A percentile compares a stretch with the other conserved stretches of the same genome.
Conservation (phyloP, 1,140 invertebrate species). For the Ridgeia piscesae region DNA sequence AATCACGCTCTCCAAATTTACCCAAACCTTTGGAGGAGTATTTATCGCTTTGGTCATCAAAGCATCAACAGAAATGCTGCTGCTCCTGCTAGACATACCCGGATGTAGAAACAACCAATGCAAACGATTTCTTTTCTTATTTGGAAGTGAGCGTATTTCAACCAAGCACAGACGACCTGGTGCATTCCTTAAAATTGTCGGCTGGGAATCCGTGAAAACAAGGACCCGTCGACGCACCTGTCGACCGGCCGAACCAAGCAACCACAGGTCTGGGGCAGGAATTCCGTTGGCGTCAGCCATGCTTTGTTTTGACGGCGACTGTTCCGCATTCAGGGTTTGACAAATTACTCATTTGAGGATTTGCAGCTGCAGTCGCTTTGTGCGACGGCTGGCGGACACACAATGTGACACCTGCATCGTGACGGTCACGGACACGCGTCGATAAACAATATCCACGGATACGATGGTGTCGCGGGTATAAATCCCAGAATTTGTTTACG, state of each 20-base stretch:
- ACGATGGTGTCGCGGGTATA: neutral
- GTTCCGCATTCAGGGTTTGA: neutral
- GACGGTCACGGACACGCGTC: neutral
- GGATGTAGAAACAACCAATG: neutral
- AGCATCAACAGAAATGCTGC: neutral
- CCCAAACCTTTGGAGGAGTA: neutral
- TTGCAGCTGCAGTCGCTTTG: neutral
- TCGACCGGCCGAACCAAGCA: neutral
- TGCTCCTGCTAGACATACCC: neutral
- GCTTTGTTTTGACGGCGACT: neutral
- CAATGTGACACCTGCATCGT: neutral
- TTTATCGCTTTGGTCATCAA: neutral
- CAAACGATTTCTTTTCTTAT: neutral
- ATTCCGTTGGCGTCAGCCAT: neutral
- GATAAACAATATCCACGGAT: conserved; percentile 5
- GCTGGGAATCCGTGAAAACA: neutral
- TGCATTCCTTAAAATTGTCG: neutral
- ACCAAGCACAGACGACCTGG: neutral
- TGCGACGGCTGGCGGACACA: neutral
- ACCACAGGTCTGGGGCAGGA: neutral
- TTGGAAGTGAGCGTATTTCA: neutral
- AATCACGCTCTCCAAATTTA: neutral
- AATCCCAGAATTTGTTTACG: neutral
- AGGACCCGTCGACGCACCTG: neutral
- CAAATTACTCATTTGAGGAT: conserved; percentile 1